Base-by-base conservation (phyloP, 2,888 invertebrate genomes). In the Strigamia crassipes region DNA sequence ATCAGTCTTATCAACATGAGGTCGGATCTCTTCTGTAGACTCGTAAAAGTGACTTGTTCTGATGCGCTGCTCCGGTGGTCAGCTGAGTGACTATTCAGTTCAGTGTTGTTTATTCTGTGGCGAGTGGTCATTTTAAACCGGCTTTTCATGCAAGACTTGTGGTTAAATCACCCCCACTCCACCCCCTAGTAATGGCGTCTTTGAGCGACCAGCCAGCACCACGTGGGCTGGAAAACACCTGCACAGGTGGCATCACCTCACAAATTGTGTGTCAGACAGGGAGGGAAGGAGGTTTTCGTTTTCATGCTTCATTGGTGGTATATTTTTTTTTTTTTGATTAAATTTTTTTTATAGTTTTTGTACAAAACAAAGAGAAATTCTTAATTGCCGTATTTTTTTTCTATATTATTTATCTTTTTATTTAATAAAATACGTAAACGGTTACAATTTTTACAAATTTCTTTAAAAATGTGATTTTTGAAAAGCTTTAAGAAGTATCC, bases 101-200 rank as follows among this genome's bases (percentile, higher is more conserved):
- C 15, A 73, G 73, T n/a, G 73, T 31, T 31, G 73, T 73, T 73
- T 73, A 27, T 73, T 31, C 73, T 73, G 73, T 73, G 73, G 73
- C 56, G 73, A 73, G 31, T 73, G 73, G 73, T 73, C 73, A 73
- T 18, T 73, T 73, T 73, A 13, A 73, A 31, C 31, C 9, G 73
- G 73, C 31, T 73, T 73, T 73, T 73, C 73, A 73, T 73, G 73
- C 73, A 73, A 31, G 73, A 73, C 73, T 73, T 73, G 73, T 73
- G 27, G 31, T 73, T 73, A 73, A 73, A 73, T 27, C 27, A 23
- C 27, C 73, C 73, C 73, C 73, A 23, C 73, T 73, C 27, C 73
- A 31, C 73, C 73, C 73, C 73, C 31, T 73, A 31, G 73, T 73
- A 73, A 73, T 73, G 73, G 73, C 73, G 73, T 31, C 56, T 56